Conservation (phyloP, 2,888 invertebrate genomes). For the Lycophotia porphyrea region DNA sequence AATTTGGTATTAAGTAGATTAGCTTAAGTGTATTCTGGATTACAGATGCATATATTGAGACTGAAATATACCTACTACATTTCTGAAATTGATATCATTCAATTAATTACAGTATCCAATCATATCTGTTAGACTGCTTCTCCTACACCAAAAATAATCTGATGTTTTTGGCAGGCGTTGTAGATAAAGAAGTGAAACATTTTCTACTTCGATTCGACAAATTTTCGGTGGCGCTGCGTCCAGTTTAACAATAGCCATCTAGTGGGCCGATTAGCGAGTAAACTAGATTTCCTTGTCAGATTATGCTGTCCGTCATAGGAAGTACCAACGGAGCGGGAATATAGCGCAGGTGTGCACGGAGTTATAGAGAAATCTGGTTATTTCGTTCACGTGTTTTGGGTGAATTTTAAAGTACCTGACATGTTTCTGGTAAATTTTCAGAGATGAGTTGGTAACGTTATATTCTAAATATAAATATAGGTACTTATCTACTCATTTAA, state of each 20-base stretch:
- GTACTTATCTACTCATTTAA: neutral
- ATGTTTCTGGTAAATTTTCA: slow-evolving; percentile 13
- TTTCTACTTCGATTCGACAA: slow-evolving; percentile 67
- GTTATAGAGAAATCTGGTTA: slow-evolving; percentile 63
- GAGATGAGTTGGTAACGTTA: slow-evolving; percentile 22
- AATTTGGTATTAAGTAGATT: slow-evolving; percentile 63
- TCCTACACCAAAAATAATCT: neutral
- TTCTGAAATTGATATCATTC: neutral
- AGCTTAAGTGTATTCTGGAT: slow-evolving; percentile 44
- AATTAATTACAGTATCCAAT: slow-evolving; percentile 9
- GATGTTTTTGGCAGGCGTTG: neutral
- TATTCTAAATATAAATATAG: neutral
- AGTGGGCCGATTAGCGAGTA: slow-evolving; percentile 81
- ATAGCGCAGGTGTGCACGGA: slow-evolving; percentile 70
- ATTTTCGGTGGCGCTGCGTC: slow-evolving; percentile 68
- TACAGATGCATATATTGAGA: slow-evolving; percentile 39
- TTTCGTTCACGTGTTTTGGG: slow-evolving; percentile 46
- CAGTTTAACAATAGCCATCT: slow-evolving; percentile 75
- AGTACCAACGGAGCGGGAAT: slow-evolving; percentile 74
- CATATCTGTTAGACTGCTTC: neutral
- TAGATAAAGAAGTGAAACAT: slow-evolving; percentile 37
- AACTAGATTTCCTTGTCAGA: slow-evolving; percentile 86
- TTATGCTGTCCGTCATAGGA: slow-evolving; percentile 83
- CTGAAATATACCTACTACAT: slow-evolving; percentile 36
- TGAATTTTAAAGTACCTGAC: slow-evolving; percentile 32